These are phyloP conservation scores for Thalpophila matura DNA, from an alignment of 2,888 invertebrate species.

Conservation along the genomic window DNA sequence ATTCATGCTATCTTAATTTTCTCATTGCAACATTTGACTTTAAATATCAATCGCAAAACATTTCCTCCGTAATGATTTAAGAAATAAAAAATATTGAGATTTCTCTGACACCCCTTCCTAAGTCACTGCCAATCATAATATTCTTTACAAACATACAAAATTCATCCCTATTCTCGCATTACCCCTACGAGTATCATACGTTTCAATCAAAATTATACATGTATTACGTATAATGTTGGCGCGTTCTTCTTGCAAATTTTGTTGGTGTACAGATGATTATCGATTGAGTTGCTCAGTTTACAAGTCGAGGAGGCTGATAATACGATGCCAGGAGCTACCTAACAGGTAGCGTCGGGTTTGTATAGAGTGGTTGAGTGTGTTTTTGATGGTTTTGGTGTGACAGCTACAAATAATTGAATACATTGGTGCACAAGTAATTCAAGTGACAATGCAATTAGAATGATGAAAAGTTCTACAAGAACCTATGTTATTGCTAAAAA, in stretches of 20 bases:
- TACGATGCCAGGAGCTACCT: slow-evolving; percentile 75
- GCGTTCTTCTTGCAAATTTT: slow-evolving; percentile 59
- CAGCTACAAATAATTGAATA: no score
- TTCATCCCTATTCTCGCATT: slow-evolving; percentile 48
- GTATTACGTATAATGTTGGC: slow-evolving; percentile 44
- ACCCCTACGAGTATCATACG: slow-evolving; percentile 62
- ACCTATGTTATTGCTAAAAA: no score
- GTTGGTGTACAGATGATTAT: slow-evolving; percentile 84
- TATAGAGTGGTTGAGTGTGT: slow-evolving; percentile 62
- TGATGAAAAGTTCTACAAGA: no score
- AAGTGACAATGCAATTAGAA: no score
- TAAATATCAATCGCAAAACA: slow-evolving; percentile 7
- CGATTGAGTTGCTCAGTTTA: slow-evolving; percentile 89
- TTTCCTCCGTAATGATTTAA: background rate
- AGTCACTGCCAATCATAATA: slow-evolving; percentile 60
- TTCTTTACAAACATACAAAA: slow-evolving; percentile 52
- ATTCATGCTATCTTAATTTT: no score
- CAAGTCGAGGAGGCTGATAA: slow-evolving; percentile 87
- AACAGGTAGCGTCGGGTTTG: slow-evolving; percentile 72
- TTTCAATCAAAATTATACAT: slow-evolving; percentile 66
- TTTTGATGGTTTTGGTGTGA: slow-evolving; percentile 58
- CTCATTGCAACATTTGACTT: no score
- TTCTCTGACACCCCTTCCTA: slow-evolving; percentile 28
- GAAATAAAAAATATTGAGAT: slow-evolving; percentile 23
- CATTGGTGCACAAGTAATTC: no score